Conservation (phyloP, 2,113 vertebrate species). For the Rutilus rutilus region DNA sequence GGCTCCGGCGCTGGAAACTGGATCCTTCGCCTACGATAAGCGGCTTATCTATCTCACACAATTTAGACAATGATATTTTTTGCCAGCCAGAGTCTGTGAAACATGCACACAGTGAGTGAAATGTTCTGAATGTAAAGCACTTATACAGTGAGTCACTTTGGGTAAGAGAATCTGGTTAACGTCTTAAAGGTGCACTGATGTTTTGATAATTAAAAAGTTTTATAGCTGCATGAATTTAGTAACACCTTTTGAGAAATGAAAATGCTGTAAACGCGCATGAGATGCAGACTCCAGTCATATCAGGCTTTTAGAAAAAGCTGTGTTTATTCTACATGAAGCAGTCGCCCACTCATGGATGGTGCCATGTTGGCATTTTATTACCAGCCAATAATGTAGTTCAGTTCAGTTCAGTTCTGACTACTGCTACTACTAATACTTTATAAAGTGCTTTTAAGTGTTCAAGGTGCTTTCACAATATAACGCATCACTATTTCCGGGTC, state of each 20-base stretch:
- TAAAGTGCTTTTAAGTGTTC: no score
- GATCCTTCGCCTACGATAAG: constrained; percentile 50
- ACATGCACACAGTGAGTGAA: background rate
- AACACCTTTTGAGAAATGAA: background rate
- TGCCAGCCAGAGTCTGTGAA: background rate
- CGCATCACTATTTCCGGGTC: no score
- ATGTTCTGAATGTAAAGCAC: background rate
- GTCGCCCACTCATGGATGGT: background rate
- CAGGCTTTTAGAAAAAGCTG: background rate
- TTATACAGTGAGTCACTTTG: background rate
- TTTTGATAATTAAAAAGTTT: background rate
- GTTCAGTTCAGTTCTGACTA: no score
- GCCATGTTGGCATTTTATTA: background rate
- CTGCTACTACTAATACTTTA: no score
- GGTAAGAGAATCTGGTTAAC: background rate
- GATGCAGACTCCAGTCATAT: background rate
- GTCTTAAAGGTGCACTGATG: background rate
- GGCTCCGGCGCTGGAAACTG: constrained; percentile 58
- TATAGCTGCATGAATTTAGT: background rate
- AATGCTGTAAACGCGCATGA: background rate
- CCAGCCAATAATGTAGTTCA: no score
- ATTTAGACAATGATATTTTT: constrained; percentile 36
- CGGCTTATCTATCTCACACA: constrained; percentile 37
- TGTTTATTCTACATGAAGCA: background rate
- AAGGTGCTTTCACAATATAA: no score